Base-by-base conservation (phyloP, 1,140 invertebrate genomes). In the Epicauta chinensis region DNA sequence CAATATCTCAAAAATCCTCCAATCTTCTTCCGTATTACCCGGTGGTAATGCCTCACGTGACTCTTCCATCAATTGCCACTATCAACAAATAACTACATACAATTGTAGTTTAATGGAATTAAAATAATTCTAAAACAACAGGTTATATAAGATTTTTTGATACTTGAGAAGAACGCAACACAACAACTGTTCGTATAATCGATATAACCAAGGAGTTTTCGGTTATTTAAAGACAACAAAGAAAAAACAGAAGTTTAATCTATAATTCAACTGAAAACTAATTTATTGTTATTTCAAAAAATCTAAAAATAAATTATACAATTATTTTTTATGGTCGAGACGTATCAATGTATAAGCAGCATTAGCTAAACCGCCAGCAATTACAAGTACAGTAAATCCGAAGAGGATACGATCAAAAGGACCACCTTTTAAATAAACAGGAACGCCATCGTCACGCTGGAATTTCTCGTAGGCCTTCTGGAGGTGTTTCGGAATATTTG, bases 1-100 rank as follows among this genome's bases (percentile, higher is more conserved):
- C 38, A 84, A 67, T 0, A 77, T 72, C 69, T 85, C 79, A 63
- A 80, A 86, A 40, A 84, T 76, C 62, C 75, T 77, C 75, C 82
- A 82, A 67, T 86, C 82, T 60, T 83, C 82, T 14, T 75, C 67
- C 15, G 70, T 71, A 50, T 78, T 74, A 38, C 77, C 77, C 3
- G 65, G 56, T 9, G 43, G 58, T 50, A 54, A 56, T 46, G 59
- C 59, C 37, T 59, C 61, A 47, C 44, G 49, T 32, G 53, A 44
- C 12, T 23, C 52, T 11, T 48, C 55, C 44, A 54, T 53, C 12
- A 38, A 38, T 23, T n/a, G n/a, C n/a, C n/a, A n/a, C n/a, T n/a
- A n/a, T 15, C 45, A 23, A 1, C 7, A 23, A 23, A 23, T 3
- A 23, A 23, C 1, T 5, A 23, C 45, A 47, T 47, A 47, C 16